Base-by-base conservation (phyloP, 2,888 invertebrate genomes). In the Lithosia quadra region DNA sequence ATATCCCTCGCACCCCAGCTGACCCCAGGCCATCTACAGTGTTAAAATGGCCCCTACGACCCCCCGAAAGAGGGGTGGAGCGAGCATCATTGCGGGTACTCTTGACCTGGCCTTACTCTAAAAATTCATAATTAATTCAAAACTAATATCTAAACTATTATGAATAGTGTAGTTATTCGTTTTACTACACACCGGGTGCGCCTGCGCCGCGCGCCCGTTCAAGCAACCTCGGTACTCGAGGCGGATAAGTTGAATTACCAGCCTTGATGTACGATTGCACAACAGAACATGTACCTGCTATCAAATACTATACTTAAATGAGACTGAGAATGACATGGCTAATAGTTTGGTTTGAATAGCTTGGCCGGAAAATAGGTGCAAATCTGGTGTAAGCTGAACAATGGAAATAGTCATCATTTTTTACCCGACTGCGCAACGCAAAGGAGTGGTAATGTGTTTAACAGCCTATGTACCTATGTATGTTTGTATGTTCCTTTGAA, bases 31-130 rank as follows among this genome's bases (percentile, higher is more conserved):
- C n/a, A n/a, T n/a, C n/a, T n/a, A n/a, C n/a, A n/a, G n/a, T n/a
- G n/a, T n/a, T n/a, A n/a, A n/a, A n/a, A n/a, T n/a, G n/a, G n/a
- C n/a, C n/a, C n/a, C n/a, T n/a, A n/a, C n/a, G n/a, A n/a, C n/a
- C n/a, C n/a, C n/a, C n/a, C n/a, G n/a, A n/a, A n/a, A n/a, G n/a
- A n/a, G n/a, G n/a, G n/a, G n/a, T n/a, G n/a, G n/a, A n/a, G n/a
- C n/a, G n/a, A n/a, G n/a, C n/a, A n/a, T n/a, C n/a, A n/a, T n/a
- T n/a, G n/a, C n/a, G n/a, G n/a, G n/a, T n/a, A n/a, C n/a, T n/a
- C n/a, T n/a, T n/a, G n/a, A n/a, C n/a, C n/a, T n/a, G 3, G 0
- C 1, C 11, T 13, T 13, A 13, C 1, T 11, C 36, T 1, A 0
- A 0, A 36, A 13, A 2, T 10, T 11, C 10, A 36, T 36, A 36